Conservation (phyloP, 2,797 vertebrate species). For the Prionace glauca region DNA sequence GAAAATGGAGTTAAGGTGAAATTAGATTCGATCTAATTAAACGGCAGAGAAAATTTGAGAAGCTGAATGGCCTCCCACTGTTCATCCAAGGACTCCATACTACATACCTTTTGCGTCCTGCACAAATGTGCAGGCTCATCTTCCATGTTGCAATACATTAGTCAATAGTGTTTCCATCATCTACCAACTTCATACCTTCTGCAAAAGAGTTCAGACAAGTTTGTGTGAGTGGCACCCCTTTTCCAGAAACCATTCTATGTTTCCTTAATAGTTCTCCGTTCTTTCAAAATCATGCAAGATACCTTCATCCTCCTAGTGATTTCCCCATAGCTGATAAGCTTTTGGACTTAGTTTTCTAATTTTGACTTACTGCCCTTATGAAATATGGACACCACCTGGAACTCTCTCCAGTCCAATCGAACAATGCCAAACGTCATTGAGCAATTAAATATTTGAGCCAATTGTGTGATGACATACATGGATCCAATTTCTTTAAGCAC, state of each 20-base stretch:
- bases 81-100: no score
- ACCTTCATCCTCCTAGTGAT: not conserved
- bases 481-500: no score
- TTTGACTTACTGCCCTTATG: not conserved
- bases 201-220: not conserved
- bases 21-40: no score
- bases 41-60: no score
- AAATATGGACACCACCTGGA: not conserved
- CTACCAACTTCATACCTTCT: not conserved
- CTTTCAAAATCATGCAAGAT: not conserved
- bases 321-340: not conserved
- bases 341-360: not conserved
- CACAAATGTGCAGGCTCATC: no score
- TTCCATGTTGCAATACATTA: not conserved
- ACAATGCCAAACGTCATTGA: not conserved
- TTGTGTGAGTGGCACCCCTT: not conserved
- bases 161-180: not conserved
- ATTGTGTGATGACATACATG: not conserved
- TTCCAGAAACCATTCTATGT: not conserved
- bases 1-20: no score
- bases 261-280: not conserved
- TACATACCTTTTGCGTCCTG: no score
- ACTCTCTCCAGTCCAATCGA: not conserved
- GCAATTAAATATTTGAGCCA: not conserved
- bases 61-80: no score